Evolutionary conservation across 2,113 vertebrate species (phyloP), one percentile per base, ranked within the genome.

Genomic region (Pterophyllum scalare): DNA sequence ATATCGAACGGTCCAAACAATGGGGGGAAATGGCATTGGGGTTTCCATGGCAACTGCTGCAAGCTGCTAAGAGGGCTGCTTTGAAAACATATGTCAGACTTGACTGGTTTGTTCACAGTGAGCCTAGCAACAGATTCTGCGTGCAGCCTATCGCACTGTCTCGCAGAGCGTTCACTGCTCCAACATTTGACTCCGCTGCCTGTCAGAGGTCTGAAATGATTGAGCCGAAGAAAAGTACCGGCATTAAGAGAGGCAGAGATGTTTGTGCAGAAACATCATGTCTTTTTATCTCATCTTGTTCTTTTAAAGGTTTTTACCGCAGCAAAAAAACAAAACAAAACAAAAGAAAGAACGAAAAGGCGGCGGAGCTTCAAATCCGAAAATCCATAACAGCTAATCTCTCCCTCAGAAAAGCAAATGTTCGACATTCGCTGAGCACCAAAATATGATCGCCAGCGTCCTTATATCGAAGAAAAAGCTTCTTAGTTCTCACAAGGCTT

Each of bases 31-130:
- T 91, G 91, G 94, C 94, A 94, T 94, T 93, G 93, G 80, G 87
- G 95, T 96, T 95, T 94, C 94, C 94, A 95, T 95, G 94, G 95
- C 90, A 93, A 96, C 96, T 93, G 93, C 88, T 86, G 92, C 93
- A 92, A 92, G 95, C 93, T 94, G 94, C 92, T 93, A 93, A 94
- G 92, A 93, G 93, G 80, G 87, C 88, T 90, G 94, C 94, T 95
- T 94, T 94, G 92, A 93, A 94, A 96, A 92, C 94, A 94, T 95
- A 94, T 95, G 95, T 94, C 93, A 92, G 93, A 93, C 92, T 94
- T 94, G 94, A 95, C 92, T 95, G 93, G 92, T 92, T 88, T 93
- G 94, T 92, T 93, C 91, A 85, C 91, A 88, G 82, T 86, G 93
- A 93, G 91, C 94, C 94, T 96, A 94, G 95, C 94, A 96, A 95